phyloP scores from a whole-genome alignment of 2,113 vertebrate genomes.

The Toxotes chatareus region DNA sequence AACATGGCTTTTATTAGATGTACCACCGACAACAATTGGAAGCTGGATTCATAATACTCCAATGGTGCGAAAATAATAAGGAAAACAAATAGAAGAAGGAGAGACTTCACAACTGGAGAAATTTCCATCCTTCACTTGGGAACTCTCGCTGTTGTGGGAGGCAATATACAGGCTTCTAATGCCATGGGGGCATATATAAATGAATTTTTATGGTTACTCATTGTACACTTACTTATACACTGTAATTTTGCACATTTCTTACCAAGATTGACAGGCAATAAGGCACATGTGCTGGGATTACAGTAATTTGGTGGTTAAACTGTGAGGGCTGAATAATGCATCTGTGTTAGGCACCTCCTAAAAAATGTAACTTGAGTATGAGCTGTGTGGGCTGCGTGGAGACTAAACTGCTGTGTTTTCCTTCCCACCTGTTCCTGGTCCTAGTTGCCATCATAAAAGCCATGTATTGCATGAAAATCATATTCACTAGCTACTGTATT shows the following conservation, averaged over 20 bases:
- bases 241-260: not conserved
- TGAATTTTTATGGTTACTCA: not conserved
- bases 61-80: constrained; percentile 49
- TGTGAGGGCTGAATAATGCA: not conserved
- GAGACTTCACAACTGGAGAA: constrained; percentile 24
- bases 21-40: constrained; percentile 43
- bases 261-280: not conserved
- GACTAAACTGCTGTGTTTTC: not conserved
- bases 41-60: constrained; percentile 44
- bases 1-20: constrained; percentile 69
- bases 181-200: not conserved
- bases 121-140: constrained; percentile 21
- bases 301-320: not conserved
- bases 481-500: constrained; percentile 1
- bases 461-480: constrained; percentile 10
- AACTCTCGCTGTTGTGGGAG: constrained; percentile 9
- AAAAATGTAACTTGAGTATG: not conserved
- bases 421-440: not conserved
- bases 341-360: not conserved
- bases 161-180: not conserved
- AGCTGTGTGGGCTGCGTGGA: not conserved
- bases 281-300: not conserved
- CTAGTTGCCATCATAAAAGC: constrained; percentile 16
- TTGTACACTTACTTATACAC: not conserved
- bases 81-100: constrained; percentile 59